Base-by-base conservation (phyloP, 2,113 vertebrate species). In the Stomatorhinus ivindoensis region DNA sequence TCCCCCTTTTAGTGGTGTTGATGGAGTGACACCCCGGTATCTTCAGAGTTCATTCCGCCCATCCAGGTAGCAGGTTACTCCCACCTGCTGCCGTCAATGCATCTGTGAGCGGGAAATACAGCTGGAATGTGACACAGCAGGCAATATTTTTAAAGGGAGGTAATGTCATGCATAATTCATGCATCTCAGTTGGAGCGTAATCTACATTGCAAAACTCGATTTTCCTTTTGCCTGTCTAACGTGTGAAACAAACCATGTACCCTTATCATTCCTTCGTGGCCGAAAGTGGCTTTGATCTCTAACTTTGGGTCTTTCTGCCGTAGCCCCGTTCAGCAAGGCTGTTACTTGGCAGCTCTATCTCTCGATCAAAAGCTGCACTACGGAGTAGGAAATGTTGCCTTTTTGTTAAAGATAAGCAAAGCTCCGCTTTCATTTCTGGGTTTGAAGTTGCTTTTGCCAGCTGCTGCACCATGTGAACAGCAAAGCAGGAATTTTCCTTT, bases 351-450 rank as follows among this genome's bases (percentile, higher is more conserved):
- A 61, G 42, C n/a, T 73, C 87, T 27, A 65, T 88, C 87, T 88
- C 42, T 31, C 58, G 19, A 87, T 87, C 85, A 87, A 39, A 88
- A 46, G 87, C 61, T 65, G 21, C 39, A 50, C 42, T 51, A 21
- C 61, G 19, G 44, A 8, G 42, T 44, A 21, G 50, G 87, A 88
- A 69, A 88, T 46, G 58, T 53, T 88, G 46, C 87, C 44, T 65
- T 73, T 69, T 21, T 48, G 87, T 73, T 88, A 65, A 69, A 65
- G 87, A 88, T 69, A 39, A 88, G 87, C 35, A 19, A 47, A 24
- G 39, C 42, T 24, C 84, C 42, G 8, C 53, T 44, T 61, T 88
- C 87, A 39, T 88, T 73, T 31, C 87, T 88, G 21, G 44, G 58
- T 73, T 69, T 73, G 9, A 69, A 69, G 39, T 19, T 48, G 39